Evolutionary conservation across 2,797 vertebrate species (phyloP).

Genomic region (Pseudomugil gertrudae): DNA sequence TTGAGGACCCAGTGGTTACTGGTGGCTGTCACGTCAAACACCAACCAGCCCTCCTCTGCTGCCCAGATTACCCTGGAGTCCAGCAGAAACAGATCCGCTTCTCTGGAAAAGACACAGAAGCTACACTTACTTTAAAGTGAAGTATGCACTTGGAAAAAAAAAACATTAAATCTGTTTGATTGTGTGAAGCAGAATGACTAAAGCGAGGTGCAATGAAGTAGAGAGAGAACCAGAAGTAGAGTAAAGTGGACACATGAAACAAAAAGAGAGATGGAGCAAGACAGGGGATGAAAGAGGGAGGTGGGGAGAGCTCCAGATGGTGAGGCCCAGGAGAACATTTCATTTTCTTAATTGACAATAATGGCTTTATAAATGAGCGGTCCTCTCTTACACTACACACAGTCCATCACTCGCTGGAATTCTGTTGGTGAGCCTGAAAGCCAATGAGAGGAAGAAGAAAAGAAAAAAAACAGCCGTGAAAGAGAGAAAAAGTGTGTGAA

Average conservation of each 20-base stretch:
- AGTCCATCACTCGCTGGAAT: slow-evolving; percentile 79
- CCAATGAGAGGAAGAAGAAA: slow-evolving; percentile 40
- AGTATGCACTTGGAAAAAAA: neutral
- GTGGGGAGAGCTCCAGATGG: slow-evolving; percentile 76
- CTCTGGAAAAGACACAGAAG: slow-evolving; percentile 76
- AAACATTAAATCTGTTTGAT: slow-evolving; percentile 12
- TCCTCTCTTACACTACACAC: slow-evolving; percentile 76
- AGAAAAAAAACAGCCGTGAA: slow-evolving; percentile 51
- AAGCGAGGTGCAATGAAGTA: slow-evolving; percentile 29
- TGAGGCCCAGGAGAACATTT: slow-evolving; percentile 82
- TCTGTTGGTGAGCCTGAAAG: slow-evolving; percentile 64
- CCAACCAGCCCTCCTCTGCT: slow-evolving; percentile 95
- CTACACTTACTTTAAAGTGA: slow-evolving; percentile 11
- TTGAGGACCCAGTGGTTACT: slow-evolving; percentile 99
- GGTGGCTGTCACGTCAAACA: slow-evolving; percentile 96
- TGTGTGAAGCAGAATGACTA: slow-evolving; percentile 23
- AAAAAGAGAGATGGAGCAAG: slow-evolving; percentile 40
- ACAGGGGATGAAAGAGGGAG: slow-evolving; percentile 24
- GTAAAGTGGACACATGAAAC: slow-evolving; percentile 53
- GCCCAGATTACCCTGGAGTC: slow-evolving; percentile 97
- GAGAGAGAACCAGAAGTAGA: slow-evolving; percentile 35
- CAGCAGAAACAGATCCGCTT: slow-evolving; percentile 92
- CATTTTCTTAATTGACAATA: slow-evolving; percentile 87
- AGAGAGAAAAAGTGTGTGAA: slow-evolving; percentile 46
- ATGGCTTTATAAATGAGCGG: slow-evolving; percentile 83